phyloP scores from a whole-genome alignment of 2,888 invertebrate species.

The Phlogophora meticulosa region DNA sequence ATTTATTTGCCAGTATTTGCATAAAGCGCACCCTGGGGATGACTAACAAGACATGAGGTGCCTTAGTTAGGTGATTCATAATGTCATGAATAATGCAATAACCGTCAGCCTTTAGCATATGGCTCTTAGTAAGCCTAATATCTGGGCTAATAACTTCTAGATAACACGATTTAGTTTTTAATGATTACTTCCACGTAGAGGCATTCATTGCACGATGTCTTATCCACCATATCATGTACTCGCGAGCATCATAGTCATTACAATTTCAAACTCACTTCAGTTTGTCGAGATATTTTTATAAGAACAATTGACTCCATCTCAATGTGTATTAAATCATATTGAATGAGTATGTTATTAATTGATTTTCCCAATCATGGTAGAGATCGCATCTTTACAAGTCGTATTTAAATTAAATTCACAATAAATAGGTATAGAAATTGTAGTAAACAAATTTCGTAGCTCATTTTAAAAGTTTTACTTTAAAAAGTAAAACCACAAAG shows the following conservation, averaged over 20 bases:
- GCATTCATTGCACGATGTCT: conserved; percentile 47
- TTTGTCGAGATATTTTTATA: conserved; percentile 21
- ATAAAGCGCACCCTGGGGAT: not conserved
- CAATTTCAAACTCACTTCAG: conserved; percentile 29
- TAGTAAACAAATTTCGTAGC: not conserved
- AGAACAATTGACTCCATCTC: conserved; percentile 31
- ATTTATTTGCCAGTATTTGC: too few species aligned
- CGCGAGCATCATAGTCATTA: conserved; percentile 29
- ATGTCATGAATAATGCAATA: conserved; percentile 16
- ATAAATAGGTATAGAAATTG: not conserved
- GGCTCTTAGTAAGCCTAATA: not conserved
- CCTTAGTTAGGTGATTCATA: conserved; percentile 1
- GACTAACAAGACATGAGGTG: not conserved
- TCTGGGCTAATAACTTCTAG: not conserved
- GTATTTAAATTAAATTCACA: not conserved
- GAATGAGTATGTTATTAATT: conserved; percentile 12
- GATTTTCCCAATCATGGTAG: conserved; percentile 4
- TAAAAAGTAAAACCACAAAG: not conserved
- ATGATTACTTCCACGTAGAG: not conserved
- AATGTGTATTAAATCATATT: conserved; percentile 28
- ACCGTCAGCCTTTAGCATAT: conserved; percentile 1
- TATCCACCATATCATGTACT: conserved; percentile 51
- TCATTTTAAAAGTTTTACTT: conserved; percentile 1
- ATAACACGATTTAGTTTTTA: not conserved
- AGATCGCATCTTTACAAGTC: conserved; percentile 3